A percentile compares a stretch with the other conserved stretches of the same genome.
Evolutionary conservation across 2,888 invertebrate species (phyloP).

Genomic region (Polia nebulosa): DNA sequence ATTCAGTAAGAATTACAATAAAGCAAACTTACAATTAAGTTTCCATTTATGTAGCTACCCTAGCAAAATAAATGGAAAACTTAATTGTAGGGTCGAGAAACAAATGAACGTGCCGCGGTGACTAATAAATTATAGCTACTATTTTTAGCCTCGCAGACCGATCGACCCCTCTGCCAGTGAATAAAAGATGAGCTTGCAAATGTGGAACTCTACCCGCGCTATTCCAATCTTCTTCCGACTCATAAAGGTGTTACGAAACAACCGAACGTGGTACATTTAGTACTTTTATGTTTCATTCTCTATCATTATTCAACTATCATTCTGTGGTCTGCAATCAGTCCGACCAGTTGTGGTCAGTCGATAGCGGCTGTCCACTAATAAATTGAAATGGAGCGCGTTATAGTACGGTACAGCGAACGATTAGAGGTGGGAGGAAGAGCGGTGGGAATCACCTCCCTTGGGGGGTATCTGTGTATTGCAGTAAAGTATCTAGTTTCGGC

Average conservation of each 20-base stretch:
- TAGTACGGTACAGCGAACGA: constrained; percentile 14
- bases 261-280: background rate
- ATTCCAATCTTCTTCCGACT: constrained; percentile 30
- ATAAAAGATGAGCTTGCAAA: constrained; percentile 79
- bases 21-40: constrained; percentile 38
- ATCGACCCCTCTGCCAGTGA: constrained; percentile 70
- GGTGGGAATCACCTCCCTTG: constrained; percentile 22
- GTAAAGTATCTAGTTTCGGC: constrained; percentile 7
- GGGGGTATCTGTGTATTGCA: constrained; percentile 12
- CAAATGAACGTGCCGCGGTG: constrained; percentile 63
- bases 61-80: too few relatives aligned
- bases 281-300: constrained; percentile 4
- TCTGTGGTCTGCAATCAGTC: constrained; percentile 27
- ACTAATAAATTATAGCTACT: constrained; percentile 68
- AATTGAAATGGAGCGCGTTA: constrained; percentile 48
- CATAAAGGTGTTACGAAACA: constrained; percentile 34
- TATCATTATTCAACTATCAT: constrained; percentile 15
- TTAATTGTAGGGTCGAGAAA: constrained; percentile 51
- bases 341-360: constrained; percentile 29
- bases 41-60: constrained; percentile 60
- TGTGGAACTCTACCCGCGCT: constrained; percentile 57
- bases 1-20: constrained; percentile 16
- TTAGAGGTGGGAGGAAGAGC: constrained; percentile 27
- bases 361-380: constrained; percentile 39
- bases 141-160: constrained; percentile 70